A percentile compares a stretch with the other conserved stretches of the same genome.
Evolutionary conservation across 2,113 vertebrate species (phyloP).

Genomic region (Plecotus auritus): DNA sequence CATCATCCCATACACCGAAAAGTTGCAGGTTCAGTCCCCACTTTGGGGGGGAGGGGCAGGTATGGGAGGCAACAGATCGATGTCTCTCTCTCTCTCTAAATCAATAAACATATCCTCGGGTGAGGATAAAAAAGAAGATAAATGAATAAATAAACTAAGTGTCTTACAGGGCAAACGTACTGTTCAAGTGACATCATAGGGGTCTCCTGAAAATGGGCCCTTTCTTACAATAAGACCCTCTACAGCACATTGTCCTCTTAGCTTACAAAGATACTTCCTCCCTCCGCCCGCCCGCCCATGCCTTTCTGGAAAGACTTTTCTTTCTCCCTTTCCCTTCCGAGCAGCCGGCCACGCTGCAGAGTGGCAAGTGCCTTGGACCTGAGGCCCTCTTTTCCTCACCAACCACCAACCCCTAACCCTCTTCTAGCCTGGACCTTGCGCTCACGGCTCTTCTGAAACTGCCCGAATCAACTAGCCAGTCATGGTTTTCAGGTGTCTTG

Average conservation of each 20-base stretch:
- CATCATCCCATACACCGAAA: too few species aligned
- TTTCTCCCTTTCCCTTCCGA: background rate
- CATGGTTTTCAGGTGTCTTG: background rate
- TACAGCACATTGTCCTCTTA: background rate
- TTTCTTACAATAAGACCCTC: background rate
- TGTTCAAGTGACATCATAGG: background rate
- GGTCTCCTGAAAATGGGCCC: background rate
- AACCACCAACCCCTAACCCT: background rate
- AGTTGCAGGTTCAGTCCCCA: too few species aligned
- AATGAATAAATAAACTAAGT: background rate
- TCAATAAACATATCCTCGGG: too few species aligned
- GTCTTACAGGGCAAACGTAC: background rate
- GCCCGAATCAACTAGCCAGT: background rate
- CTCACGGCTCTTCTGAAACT: background rate
- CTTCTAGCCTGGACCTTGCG: background rate
- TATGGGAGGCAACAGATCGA: too few species aligned
- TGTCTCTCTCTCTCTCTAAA: too few species aligned
- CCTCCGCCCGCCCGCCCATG: background rate
- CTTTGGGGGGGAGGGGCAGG: too few species aligned
- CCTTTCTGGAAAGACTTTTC: background rate
- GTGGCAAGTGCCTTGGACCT: rapidly evolving
- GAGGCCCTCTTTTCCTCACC: too few species aligned
- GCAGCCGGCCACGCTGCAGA: background rate
- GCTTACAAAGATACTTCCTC: background rate
- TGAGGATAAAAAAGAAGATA: too few species aligned